Base-by-base conservation (phyloP, 1,140 invertebrate species). In the Mylabris phalerata region DNA sequence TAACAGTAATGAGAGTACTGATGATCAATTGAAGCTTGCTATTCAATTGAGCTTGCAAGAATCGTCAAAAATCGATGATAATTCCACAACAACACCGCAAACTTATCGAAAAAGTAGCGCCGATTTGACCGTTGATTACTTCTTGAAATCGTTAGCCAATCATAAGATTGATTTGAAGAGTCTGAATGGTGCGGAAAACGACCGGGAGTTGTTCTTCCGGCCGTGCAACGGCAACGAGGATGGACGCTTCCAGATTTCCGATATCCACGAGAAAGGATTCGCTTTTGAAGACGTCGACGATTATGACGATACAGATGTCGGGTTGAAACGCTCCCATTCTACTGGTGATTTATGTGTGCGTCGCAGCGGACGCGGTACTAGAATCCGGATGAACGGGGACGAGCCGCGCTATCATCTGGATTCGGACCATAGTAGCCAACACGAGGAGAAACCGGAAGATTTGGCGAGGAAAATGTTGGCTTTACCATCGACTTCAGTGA, bases 81-180 rank as follows among this genome's bases (percentile, higher is more conserved):
- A 38, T 40, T 48, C 45, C 44, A 59, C 62, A 42, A 48, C 9
- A 11, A 32, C 32, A 32, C 32, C 32, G 32, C 54, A 59, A 48
- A 26, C 57, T 26, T 75, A 72, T 60, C 69, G 73, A 40, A 76
- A 74, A 59, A 73, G 69, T 3, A 75, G 62, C 48, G 78, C 78
- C 0, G 79, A 81, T 59, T 65, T 79, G 38, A 79, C 79, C 3
- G 79, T 81, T 3, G 78, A 79, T 59, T 79, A 78, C 66, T 80
- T 80, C 61, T 62, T 80, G 11, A 80, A 80, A 65, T 79, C 77
- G 27, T 60, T 81, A 27, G 77, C 76, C 0, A 76, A 75, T 57
- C 68, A 71, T 39, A 73, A 69, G 39, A 71, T 74, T 27, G 73
- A 74, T 57, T 57, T 74, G n/a, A 71, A 70, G 52, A 61, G 61